Evolutionary conservation across 2,888 invertebrate genomes (phyloP), one percentile per base, ranked within the genome.

Genomic region (Thecocarcelia acutangulata): DNA sequence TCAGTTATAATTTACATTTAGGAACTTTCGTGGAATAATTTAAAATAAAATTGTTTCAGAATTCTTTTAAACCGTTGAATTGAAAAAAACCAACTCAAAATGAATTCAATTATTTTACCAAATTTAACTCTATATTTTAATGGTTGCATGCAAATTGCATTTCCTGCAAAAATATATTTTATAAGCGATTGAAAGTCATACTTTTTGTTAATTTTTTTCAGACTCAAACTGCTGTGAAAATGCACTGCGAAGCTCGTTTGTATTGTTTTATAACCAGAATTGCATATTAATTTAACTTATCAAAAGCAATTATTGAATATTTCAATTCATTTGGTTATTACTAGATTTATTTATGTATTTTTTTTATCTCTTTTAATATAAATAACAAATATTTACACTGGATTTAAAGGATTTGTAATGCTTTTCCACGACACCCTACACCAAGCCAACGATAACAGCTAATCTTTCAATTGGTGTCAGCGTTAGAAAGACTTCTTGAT

Each of bases 311-410:
- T 77, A 74, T 70, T 64, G 69, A 68, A 79, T 73, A 73, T 79
- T 79, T 74, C 77, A 82, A 70, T 82, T 82, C 69, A 81, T 82
- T 82, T 78, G 64, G 52, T 64, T 73, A 58, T 77, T 74, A 70
- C 76, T 64, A 52, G 54, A 64, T 44, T 59, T 70, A 59, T 64
- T 80, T 58, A 54, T 81, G 56, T 40, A 52, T 59, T 59, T 64
- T 59, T 64, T 58, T 68, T 59, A 64, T 64, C 19, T 42, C 54
- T 72, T 82, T 69, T 69, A 82, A 82, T 78, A 15, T 74, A 70
- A 69, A 74, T 69, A 64, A 61, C 78, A 83, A 75, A 83, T 83
- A 80, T 83, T 83, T 80, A 78, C 84, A 73, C 54, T 78, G 83
- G 75, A 73, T 68, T 84, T 59, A 63, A 66, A 24, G 79, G 78